Conservation (phyloP, 1,140 invertebrate species). For the Arion vulgaris region DNA sequence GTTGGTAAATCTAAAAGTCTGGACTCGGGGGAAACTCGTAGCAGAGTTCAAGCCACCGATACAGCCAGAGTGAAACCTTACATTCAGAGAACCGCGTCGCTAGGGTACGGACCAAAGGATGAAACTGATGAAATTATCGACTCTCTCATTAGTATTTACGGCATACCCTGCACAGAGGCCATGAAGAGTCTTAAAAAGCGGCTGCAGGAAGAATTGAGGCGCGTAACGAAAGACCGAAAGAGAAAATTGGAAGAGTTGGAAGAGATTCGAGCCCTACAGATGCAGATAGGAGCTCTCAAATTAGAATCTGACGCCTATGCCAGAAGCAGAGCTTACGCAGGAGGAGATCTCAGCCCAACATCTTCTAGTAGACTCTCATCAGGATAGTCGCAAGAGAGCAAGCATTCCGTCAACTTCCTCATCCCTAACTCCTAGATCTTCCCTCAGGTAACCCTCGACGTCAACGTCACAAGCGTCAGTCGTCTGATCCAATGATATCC, state of each 20-base stretch:
- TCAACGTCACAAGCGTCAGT: constrained; percentile 68
- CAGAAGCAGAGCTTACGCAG: constrained; percentile 33
- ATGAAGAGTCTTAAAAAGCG: constrained; percentile 76
- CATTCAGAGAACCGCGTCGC: constrained; percentile 43
- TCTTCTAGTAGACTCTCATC: not conserved
- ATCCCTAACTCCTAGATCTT: constrained; percentile 57
- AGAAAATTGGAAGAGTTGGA: constrained; percentile 73
- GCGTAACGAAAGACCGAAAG: constrained; percentile 72
- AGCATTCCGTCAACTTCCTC: constrained; percentile 39
- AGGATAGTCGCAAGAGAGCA: constrained; percentile 24
- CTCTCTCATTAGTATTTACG: constrained; percentile 66
- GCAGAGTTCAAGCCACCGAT: not conserved
- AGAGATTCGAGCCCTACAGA: constrained; percentile 69
- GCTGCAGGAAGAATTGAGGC: constrained; percentile 76
- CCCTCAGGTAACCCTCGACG: constrained; percentile 70
- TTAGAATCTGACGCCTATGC: constrained; percentile 58
- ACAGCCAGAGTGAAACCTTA: constrained; percentile 21
- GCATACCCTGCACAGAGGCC: constrained; percentile 73
- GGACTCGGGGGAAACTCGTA: constrained; percentile 34
- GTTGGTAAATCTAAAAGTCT: constrained; percentile 48
- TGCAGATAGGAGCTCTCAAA: constrained; percentile 66
- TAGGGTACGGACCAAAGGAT: constrained; percentile 52
- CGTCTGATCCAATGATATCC: constrained; percentile 70
- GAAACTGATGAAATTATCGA: constrained; percentile 69
- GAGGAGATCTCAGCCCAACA: constrained; percentile 21